These are phyloP conservation scores for Amyelois transitella DNA, from an alignment of 1,140 invertebrate genomes.

Conservation along the genomic window DNA sequence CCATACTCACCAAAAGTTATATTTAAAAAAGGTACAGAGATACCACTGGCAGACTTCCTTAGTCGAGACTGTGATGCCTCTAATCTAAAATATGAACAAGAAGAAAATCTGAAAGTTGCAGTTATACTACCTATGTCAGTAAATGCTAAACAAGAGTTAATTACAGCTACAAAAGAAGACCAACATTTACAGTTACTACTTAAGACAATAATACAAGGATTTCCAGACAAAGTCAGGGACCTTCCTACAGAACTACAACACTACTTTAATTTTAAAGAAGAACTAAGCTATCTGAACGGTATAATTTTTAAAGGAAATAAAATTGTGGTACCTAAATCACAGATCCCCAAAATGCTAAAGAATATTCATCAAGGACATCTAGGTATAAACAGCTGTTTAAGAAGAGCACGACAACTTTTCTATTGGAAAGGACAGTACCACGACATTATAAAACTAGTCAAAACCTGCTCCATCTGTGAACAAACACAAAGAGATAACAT, in stretches of 20 bases:
- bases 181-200: too few species aligned
- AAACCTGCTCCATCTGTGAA: conserved; percentile 6
- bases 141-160: conserved; percentile 8
- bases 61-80: too few species aligned
- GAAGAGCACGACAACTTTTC: conserved; percentile 4
- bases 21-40: conserved; percentile 15
- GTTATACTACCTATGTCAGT: not conserved
- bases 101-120: too few species aligned
- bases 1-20: conserved; percentile 12
- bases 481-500: conserved; percentile 14
- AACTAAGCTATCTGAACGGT: too few species aligned
- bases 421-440: conserved; percentile 8
- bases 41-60: conserved; percentile 12
- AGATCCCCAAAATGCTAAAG: too few species aligned
- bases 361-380: too few species aligned
- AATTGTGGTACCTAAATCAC: too few species aligned
- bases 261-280: conserved; percentile 17
- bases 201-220: too few species aligned
- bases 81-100: too few species aligned
- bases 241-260: conserved; percentile 8
- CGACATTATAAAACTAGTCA: conserved; percentile 5
- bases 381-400: conserved; percentile 11
- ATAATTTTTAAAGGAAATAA: too few species aligned
- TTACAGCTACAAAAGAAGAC: too few species aligned
- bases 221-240: too few species aligned